These are phyloP conservation scores for Gymnocypris eckloni DNA, from an alignment of 2,797 vertebrate genomes.

Conservation along the genomic window DNA sequence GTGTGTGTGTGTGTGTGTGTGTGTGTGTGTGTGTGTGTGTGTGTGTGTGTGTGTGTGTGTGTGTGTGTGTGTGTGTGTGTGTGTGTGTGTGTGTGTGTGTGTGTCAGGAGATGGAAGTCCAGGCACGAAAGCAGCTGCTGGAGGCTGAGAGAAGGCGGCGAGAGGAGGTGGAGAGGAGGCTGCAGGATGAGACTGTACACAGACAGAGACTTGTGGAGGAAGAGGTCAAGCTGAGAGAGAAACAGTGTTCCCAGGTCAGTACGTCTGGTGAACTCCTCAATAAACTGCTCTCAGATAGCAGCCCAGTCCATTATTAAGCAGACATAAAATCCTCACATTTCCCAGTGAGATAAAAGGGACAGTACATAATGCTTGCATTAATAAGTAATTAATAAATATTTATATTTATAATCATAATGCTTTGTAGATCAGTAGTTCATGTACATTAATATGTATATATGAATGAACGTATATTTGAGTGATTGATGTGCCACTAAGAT, in stretches of 20 bases:
- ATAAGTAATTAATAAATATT: conserved; percentile 26
- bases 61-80: conserved; percentile 50
- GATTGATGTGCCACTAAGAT: neutral
- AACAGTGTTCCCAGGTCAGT: conserved; percentile 91
- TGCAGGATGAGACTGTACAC: conserved; percentile 88
- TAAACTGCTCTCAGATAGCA: conserved; percentile 14
- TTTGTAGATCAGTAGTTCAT: conserved; percentile 33
- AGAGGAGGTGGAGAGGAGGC: conserved; percentile 90
- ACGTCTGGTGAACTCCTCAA: conserved; percentile 44
- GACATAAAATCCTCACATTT: neutral
- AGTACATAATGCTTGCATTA: conserved; percentile 11
- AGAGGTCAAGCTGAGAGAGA: conserved; percentile 98
- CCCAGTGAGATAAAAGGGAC: conserved; percentile 10
- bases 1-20: conserved; percentile 4
- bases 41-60: conserved; percentile 37
- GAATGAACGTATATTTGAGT: neutral
- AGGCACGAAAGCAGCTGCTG: conserved; percentile 87
- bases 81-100: neutral
- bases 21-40: conserved; percentile 42
- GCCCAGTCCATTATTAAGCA: neutral
- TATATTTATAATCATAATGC: conserved; percentile 17
- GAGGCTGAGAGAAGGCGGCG: conserved; percentile 91
- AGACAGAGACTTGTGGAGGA: conserved; percentile 94
- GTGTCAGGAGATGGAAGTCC: conserved; percentile 91
- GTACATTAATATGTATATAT: conserved; percentile 5